Conservation (phyloP, 2,888 invertebrate species). For the Hirtodrosophila confusa region DNA sequence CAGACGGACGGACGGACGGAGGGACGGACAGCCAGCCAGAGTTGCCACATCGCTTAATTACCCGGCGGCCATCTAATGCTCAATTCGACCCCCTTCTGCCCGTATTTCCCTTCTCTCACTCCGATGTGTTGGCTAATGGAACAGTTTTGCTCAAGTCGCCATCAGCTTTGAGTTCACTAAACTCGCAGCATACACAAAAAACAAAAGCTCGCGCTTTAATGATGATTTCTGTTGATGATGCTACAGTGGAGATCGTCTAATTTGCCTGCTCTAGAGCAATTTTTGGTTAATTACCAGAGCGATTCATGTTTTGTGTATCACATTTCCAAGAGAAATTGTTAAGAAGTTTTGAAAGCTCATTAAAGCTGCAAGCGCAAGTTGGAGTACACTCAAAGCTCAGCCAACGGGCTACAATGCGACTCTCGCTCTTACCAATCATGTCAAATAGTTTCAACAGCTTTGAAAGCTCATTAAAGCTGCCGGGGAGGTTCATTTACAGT, state of each 20-base stretch:
- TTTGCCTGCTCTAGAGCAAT: conserved; percentile 19
- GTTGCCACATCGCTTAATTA: conserved; percentile 77
- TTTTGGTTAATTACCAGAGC: conserved; percentile 3
- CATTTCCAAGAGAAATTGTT: neutral
- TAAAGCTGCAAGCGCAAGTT: neutral
- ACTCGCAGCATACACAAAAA: conserved; percentile 28
- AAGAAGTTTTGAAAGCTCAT: conserved; percentile 4
- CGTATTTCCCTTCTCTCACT: conserved; percentile 3
- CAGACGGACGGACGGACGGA: conserved; percentile 6
- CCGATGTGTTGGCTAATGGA: conserved; percentile 57
- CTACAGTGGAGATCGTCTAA: conserved; percentile 51
- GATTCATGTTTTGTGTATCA: neutral
- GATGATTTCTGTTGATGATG: conserved; percentile 34
- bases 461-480: conserved; percentile 5
- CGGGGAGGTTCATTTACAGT: no score
- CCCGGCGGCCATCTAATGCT: conserved; percentile 54
- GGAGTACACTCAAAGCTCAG: neutral
- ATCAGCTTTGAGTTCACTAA: conserved; percentile 48
- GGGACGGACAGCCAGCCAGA: conserved; percentile 16
- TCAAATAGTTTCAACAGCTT: neutral
- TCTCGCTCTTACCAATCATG: no score
- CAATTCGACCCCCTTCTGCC: conserved; percentile 3
- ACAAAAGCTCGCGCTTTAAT: conserved; percentile 29
- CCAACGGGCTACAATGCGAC: neutral
- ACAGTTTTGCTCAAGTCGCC: conserved; percentile 52